These are phyloP conservation scores for Heteropelma amictum DNA, from an alignment of 2,888 invertebrate species.

Conservation along the genomic window DNA sequence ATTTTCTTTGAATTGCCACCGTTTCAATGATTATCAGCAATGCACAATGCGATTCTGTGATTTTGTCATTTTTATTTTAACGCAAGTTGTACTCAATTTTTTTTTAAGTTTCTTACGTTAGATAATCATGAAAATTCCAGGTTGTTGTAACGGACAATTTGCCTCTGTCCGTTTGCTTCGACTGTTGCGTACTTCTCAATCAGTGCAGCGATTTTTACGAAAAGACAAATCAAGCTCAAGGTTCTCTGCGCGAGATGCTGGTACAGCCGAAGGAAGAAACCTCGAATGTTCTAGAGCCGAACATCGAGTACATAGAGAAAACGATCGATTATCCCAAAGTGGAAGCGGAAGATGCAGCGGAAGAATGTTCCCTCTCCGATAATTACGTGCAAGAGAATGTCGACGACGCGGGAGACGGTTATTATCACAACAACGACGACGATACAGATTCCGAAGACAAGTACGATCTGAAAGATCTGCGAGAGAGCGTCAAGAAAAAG, in stretches of 20 bases:
- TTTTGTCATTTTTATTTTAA: background rate
- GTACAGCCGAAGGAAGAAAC: conserved; percentile 54
- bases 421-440: conserved; percentile 60
- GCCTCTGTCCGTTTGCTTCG: conserved; percentile 76
- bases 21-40: no score
- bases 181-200: conserved; percentile 75
- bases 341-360: conserved; percentile 56
- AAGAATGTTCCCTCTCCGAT: conserved; percentile 61
- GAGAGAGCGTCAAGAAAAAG: conserved; percentile 62
- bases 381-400: conserved; percentile 57
- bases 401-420: conserved; percentile 51
- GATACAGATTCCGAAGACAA: conserved; percentile 50
- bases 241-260: conserved; percentile 72
- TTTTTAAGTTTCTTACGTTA: background rate
- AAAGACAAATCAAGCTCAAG: conserved; percentile 76
- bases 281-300: conserved; percentile 54
- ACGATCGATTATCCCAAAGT: conserved; percentile 63
- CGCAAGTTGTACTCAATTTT: background rate
- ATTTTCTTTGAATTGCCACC: no score
- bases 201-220: conserved; percentile 77
- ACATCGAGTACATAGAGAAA: conserved; percentile 65
- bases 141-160: conserved; percentile 73
- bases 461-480: conserved; percentile 54
- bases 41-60: no score
- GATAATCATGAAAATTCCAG: conserved; percentile 59